phyloP scores from a whole-genome alignment of 2,888 invertebrate genomes.

The Philhelius pedissequus region DNA sequence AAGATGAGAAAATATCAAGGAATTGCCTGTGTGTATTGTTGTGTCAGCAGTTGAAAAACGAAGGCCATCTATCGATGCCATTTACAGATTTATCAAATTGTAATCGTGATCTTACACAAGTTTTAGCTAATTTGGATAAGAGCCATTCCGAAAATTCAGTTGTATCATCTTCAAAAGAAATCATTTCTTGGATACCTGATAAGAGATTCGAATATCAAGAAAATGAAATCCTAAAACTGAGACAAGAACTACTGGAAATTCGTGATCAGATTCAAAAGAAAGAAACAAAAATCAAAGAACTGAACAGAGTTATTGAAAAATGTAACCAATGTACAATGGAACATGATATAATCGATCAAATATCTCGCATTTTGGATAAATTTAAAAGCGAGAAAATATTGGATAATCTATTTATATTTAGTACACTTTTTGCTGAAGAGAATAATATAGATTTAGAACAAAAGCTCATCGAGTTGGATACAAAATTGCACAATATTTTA shows the following conservation, averaged over 20 bases:
- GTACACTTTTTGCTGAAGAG: conserved; percentile 33
- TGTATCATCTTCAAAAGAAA: neutral
- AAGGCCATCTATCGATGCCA: conserved; percentile 36
- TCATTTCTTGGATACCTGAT: neutral
- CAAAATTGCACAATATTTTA: conserved; percentile 21
- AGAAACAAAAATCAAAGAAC: conserved; percentile 69
- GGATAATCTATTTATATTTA: conserved; percentile 28
- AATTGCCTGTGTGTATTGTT: conserved; percentile 74
- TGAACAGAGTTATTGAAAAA: conserved; percentile 68
- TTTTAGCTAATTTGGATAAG: conserved; percentile 43
- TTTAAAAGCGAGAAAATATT: conserved; percentile 5
- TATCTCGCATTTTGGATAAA: conserved; percentile 12
- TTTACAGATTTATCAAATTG: conserved; percentile 63
- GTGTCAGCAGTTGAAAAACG: conserved; percentile 72
- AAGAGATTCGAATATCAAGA: conserved; percentile 8
- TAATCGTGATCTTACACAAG: conserved; percentile 44
- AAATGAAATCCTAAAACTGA: conserved; percentile 53
- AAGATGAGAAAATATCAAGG: conserved; percentile 72
- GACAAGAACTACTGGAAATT: conserved; percentile 63
- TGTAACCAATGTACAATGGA: conserved; percentile 52
- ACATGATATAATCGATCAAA: conserved; percentile 25
- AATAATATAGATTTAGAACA: conserved; percentile 20
- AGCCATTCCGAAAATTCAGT: neutral
- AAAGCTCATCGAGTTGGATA: conserved; percentile 34
- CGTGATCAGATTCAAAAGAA: conserved; percentile 68